These are phyloP conservation scores for Vombatus ursinus DNA, from an alignment of 2,113 vertebrate genomes.

Conservation along the genomic window DNA sequence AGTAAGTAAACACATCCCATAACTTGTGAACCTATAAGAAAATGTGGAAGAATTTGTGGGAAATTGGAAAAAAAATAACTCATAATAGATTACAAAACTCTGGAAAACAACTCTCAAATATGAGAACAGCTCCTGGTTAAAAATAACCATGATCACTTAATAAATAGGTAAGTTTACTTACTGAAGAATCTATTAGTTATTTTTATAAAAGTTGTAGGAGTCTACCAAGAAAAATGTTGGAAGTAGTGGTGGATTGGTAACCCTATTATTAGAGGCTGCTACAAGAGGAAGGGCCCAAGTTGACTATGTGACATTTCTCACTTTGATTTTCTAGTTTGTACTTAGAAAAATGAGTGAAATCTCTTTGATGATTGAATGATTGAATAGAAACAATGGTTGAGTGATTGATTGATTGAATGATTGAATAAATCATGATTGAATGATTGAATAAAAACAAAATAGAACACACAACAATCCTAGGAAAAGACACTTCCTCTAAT, in stretches of 20 bases:
- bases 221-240: background rate
- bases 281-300: background rate
- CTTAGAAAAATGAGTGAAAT: background rate
- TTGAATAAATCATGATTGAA: too few relatives aligned
- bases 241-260: background rate
- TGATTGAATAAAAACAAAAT: background rate
- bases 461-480: background rate
- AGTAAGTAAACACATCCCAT: background rate
- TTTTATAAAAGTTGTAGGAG: background rate
- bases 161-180: background rate
- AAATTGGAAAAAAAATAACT: background rate
- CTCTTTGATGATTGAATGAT: background rate
- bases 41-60: background rate
- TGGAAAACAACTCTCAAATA: background rate
- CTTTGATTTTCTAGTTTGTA: background rate
- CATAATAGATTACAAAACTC: background rate
- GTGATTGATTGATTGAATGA: too few relatives aligned
- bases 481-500: background rate
- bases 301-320: background rate
- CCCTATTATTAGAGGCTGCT: background rate
- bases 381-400: too few relatives aligned
- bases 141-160: background rate
- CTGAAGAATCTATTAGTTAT: background rate
- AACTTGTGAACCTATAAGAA: background rate
- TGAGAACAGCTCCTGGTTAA: background rate